phyloP scores from a whole-genome alignment of 2,113 vertebrate genomes.

The Gadus macrocephalus region DNA sequence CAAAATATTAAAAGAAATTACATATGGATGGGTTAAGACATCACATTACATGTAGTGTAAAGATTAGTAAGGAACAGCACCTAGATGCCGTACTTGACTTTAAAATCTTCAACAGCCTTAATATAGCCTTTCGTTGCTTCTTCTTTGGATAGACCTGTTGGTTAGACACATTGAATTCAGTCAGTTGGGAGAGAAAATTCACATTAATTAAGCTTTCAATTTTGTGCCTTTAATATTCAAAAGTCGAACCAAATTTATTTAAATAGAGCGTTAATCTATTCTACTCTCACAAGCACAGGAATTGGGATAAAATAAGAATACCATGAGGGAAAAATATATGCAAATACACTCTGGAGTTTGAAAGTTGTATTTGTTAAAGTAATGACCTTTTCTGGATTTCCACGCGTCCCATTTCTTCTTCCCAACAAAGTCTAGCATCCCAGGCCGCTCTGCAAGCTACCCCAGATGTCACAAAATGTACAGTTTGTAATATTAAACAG shows the following conservation, averaged over 20 bases:
- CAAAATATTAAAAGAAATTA: too few relatives aligned
- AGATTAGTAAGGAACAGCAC: background rate
- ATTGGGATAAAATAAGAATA: too few relatives aligned
- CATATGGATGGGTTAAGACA: background rate
- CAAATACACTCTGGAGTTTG: background rate
- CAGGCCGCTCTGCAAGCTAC: conserved; percentile 75
- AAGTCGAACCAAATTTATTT: too few relatives aligned
- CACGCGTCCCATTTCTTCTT: conserved; percentile 91
- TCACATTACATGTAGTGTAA: background rate
- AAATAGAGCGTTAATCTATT: too few relatives aligned
- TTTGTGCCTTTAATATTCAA: too few relatives aligned
- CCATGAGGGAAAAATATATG: too few relatives aligned
- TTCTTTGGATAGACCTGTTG: conserved; percentile 80
- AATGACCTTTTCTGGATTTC: conserved; percentile 81
- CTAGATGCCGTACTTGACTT: conserved; percentile 78
- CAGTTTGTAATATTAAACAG: too few relatives aligned
- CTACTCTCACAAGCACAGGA: background rate
- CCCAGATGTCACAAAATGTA: background rate
- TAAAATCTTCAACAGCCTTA: conserved; percentile 79
- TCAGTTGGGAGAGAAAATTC: background rate
- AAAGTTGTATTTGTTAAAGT: background rate
- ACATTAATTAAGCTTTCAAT: too few relatives aligned
- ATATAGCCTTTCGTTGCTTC: conserved; percentile 80
- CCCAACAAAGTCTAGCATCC: conserved; percentile 80
- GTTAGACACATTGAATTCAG: conserved; percentile 1